Evolutionary conservation across 2,113 vertebrate genomes (phyloP).

Genomic region (Campylomormyrus tamandua): DNA sequence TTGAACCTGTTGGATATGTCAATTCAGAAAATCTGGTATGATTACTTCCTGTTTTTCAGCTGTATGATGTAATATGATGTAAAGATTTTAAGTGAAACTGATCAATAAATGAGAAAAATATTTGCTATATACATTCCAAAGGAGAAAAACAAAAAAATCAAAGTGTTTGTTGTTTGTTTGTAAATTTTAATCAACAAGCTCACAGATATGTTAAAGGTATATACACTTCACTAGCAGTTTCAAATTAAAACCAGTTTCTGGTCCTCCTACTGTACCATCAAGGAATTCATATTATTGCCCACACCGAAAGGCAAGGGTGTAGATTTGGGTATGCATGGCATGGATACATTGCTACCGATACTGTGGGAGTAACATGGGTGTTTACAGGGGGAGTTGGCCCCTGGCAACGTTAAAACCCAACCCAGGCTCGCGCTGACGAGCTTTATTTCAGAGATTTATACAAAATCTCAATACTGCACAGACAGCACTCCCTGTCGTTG

Average conservation of each 20-base stretch:
- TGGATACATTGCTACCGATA: background rate
- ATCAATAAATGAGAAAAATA: slow-evolving; percentile 44
- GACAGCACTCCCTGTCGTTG: background rate
- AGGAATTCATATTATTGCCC: background rate
- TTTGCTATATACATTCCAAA: slow-evolving; percentile 74
- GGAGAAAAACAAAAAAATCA: background rate
- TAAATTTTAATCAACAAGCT: background rate
- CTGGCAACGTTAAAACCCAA: background rate
- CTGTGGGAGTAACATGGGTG: background rate
- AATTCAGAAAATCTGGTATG: slow-evolving; percentile 67
- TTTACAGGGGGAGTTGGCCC: background rate
- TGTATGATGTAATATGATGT: slow-evolving; percentile 70
- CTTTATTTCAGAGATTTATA: background rate
- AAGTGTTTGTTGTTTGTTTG: background rate
- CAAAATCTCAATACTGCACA: background rate
- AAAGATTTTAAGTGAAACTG: slow-evolving; percentile 56
- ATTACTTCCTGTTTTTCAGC: slow-evolving; percentile 69
- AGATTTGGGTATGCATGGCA: background rate
- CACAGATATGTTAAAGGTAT: background rate
- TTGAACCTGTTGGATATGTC: slow-evolving; percentile 73
- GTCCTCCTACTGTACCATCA: background rate
- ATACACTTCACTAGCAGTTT: background rate
- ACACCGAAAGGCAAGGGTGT: background rate
- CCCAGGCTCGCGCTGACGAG: background rate
- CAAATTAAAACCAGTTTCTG: background rate